Evolutionary conservation across 2,888 invertebrate species (phyloP), one percentile per base, ranked within the genome.

Genomic region (Pollenia griseotomentosa): DNA sequence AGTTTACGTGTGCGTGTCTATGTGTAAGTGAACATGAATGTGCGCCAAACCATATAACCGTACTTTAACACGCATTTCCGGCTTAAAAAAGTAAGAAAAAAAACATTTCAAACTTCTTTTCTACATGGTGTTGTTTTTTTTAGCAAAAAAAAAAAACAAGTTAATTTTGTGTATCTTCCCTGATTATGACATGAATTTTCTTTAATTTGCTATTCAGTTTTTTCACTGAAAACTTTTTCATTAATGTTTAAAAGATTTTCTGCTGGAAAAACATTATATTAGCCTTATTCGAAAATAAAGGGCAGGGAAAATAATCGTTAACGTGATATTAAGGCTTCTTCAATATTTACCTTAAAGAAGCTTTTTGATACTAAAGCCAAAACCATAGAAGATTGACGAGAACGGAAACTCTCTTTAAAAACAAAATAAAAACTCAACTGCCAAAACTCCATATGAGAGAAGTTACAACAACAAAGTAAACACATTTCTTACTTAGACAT

Each of bases 1-100:
- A n/a, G 8, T 57, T 8, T 19, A 23, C 9, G 14, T 44, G 19
- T 9, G 33, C n/a, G 33, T 65, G 12, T 65, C 4, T 10, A 10
- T 68, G 40, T 48, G 8, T 33, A 33, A 11, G 59, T 46, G 46
- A 51, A 51, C 48, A 53, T 65, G 57, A 33, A 40, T 33, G 33
- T 80, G 80, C 23, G 53, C 73, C 55, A 70, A 71, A 83, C 61
- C 83, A 70, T 83, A 70, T 77, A 83, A 83, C 77, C 61, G 61
- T 77, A 46, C 83, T 55, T 55, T 66, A 83, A 70, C 83, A 83
- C 83, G 83, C 83, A 83, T 55, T 77, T 83, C 83, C 83, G 75
- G 70, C 83, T 71, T 83, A 70, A 55, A 55, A 65, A 12, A 66
- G 23, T 51, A 42, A 33, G 33, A 33, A 33, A 33, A 33, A 33